These are phyloP conservation scores for Palaemon carinicauda DNA, from an alignment of 1,140 invertebrate species.

Conservation along the genomic window DNA sequence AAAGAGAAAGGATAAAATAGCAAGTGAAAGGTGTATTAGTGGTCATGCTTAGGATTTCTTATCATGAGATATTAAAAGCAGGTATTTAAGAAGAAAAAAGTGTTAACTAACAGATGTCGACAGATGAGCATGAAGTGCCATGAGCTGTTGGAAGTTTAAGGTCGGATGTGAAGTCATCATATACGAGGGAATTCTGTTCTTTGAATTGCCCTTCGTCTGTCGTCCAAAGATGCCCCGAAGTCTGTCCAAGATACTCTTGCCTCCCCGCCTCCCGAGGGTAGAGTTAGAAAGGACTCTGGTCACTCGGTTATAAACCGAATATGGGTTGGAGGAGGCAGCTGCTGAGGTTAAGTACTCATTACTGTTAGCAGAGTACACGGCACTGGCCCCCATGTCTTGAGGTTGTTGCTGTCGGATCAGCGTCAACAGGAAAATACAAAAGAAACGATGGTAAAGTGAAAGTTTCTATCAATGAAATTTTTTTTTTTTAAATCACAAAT, in stretches of 20 bases:
- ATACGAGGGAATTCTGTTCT: neutral
- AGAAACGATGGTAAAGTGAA: too few relatives aligned
- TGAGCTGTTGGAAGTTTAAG: slow-evolving; percentile 40
- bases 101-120: slow-evolving; percentile 17
- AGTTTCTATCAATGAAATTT: too few relatives aligned
- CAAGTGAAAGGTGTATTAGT: too few relatives aligned
- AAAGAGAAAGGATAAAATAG: neutral
- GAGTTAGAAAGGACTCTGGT: slow-evolving; percentile 43
- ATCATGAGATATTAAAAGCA: neutral
- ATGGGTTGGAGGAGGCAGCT: neutral
- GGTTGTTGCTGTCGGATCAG: too few relatives aligned
- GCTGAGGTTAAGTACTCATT: slow-evolving; percentile 38
- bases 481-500: too few relatives aligned
- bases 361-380: slow-evolving; percentile 23
- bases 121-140: slow-evolving; percentile 47
- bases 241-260: neutral
- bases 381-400: too few relatives aligned
- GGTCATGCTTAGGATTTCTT: neutral
- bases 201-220: neutral
- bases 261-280: slow-evolving; percentile 6
- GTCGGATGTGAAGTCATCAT: neutral
- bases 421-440: too few relatives aligned
- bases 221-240: slow-evolving; percentile 13
- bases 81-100: neutral
- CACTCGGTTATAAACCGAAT: slow-evolving; percentile 43